These are phyloP conservation scores for Synergus gifuensis DNA, from an alignment of 2,888 invertebrate species.

Conservation along the genomic window DNA sequence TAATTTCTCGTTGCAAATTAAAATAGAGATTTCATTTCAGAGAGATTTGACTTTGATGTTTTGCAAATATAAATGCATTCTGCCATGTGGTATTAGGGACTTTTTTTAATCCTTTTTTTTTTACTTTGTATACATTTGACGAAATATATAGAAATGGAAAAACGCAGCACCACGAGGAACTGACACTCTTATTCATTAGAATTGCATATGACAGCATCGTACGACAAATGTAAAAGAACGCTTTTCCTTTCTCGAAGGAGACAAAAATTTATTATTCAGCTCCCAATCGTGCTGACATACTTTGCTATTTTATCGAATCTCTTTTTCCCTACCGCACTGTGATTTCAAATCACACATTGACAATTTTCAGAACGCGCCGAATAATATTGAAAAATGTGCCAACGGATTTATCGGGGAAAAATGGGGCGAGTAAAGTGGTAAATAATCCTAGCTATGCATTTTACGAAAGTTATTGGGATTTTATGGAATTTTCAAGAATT, in stretches of 20 bases:
- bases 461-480: too few relatives aligned
- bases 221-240: constrained; percentile 30
- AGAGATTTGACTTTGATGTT: constrained; percentile 7
- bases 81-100: not conserved
- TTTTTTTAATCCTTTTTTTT: not conserved
- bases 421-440: not conserved
- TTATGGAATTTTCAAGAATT: too few relatives aligned
- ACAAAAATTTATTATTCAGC: constrained; percentile 36
- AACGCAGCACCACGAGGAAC: constrained; percentile 29
- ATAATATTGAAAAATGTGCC: constrained; percentile 10
- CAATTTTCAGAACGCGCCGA: constrained; percentile 11
- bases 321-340: not conserved
- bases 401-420: not conserved
- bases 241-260: constrained; percentile 14
- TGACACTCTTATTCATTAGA: constrained; percentile 32
- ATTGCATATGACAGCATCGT: constrained; percentile 35
- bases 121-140: constrained; percentile 5
- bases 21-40: not conserved
- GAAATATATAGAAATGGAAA: constrained; percentile 30
- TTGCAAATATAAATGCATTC: not conserved
- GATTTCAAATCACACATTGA: constrained; percentile 26
- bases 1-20: not conserved
- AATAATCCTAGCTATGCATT: not conserved
- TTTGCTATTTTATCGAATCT: constrained; percentile 37
- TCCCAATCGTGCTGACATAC: constrained; percentile 37